Evolutionary conservation across 2,888 invertebrate species (phyloP).

Genomic region (Leucophenga montana): DNA sequence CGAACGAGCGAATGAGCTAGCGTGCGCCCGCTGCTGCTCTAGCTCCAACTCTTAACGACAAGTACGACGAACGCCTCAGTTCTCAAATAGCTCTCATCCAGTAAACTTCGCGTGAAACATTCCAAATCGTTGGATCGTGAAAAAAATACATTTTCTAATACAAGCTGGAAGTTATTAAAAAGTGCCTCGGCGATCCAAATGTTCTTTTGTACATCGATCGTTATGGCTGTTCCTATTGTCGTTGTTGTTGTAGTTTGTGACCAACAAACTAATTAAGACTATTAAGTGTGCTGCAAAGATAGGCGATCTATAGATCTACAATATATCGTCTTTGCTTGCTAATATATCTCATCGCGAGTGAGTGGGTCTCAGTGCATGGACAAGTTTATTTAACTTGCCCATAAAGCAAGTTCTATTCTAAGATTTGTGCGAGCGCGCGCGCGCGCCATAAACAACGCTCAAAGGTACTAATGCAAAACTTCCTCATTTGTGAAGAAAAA

Average conservation of each 20-base stretch:
- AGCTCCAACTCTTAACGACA: slow-evolving; percentile 25
- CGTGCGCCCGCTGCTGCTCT: slow-evolving; percentile 42
- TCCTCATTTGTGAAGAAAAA: slow-evolving; percentile 14
- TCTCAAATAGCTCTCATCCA: slow-evolving; percentile 57
- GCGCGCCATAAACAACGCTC: slow-evolving; percentile 1
- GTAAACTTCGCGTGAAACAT: slow-evolving; percentile 34
- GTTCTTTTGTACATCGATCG: background rate
- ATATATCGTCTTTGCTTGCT: slow-evolving; percentile 49
- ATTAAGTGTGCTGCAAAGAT: slow-evolving; percentile 25
- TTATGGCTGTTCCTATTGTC: background rate
- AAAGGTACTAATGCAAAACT: slow-evolving; percentile 57
- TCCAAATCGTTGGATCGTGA: too few relatives aligned
- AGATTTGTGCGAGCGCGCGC: slow-evolving; percentile 40
- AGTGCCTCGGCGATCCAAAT: background rate
- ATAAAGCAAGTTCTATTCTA: background rate
- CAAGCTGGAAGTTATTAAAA: slow-evolving; percentile 1
- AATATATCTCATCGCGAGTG: slow-evolving; percentile 50
- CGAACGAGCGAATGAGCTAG: background rate
- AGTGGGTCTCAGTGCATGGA: slow-evolving; percentile 30
- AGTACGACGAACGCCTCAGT: slow-evolving; percentile 35
- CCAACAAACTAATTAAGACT: slow-evolving; percentile 43
- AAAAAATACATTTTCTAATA: too few relatives aligned
- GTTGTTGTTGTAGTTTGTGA: slow-evolving; percentile 13
- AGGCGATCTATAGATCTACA: too few relatives aligned
- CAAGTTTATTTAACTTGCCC: slow-evolving; percentile 12